Percentiles rank a stretch among this genome's conserved stretches.
Conservation (phyloP, 2,113 vertebrate genomes). For the Platichthys stellatus region DNA sequence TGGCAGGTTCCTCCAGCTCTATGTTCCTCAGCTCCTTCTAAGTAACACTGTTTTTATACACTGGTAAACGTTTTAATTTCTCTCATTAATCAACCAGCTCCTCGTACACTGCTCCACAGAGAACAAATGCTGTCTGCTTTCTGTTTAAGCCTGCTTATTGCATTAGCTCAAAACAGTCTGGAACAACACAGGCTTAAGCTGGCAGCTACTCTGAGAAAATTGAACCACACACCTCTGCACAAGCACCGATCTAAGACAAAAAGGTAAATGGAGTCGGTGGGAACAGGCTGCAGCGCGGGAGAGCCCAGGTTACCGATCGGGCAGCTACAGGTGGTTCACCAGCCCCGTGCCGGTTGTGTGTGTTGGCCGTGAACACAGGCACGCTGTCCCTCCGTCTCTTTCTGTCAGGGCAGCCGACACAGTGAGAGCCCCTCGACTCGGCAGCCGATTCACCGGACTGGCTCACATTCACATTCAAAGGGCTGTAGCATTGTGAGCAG, state of each 20-base stretch:
- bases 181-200: constrained; percentile 2
- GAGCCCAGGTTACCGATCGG: constrained; percentile 22
- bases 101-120: not conserved
- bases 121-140: constrained; percentile 35
- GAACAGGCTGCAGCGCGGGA: constrained; percentile 5
- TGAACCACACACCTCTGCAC: not conserved
- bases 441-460: constrained; percentile 43
- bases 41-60: constrained; percentile 8
- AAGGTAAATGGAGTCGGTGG: not conserved
- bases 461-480: constrained; percentile 51
- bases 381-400: constrained; percentile 74
- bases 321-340: constrained; percentile 71
- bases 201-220: constrained; percentile 5
- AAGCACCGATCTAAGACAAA: not conserved
- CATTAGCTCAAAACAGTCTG: constrained; percentile 46
- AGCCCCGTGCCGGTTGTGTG: constrained; percentile 64
- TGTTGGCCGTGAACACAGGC: constrained; percentile 67
- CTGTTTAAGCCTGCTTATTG: constrained; percentile 45
- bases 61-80: not conserved
- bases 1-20: constrained; percentile 18
- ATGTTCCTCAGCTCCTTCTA: constrained; percentile 18
- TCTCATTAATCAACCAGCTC: constrained; percentile 11
- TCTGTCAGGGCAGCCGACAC: constrained; percentile 74
- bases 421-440: constrained; percentile 57
- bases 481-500: constrained; percentile 43